Evolutionary conservation across 2,113 vertebrate genomes (phyloP).

Genomic region (Polypterus senegalus): DNA sequence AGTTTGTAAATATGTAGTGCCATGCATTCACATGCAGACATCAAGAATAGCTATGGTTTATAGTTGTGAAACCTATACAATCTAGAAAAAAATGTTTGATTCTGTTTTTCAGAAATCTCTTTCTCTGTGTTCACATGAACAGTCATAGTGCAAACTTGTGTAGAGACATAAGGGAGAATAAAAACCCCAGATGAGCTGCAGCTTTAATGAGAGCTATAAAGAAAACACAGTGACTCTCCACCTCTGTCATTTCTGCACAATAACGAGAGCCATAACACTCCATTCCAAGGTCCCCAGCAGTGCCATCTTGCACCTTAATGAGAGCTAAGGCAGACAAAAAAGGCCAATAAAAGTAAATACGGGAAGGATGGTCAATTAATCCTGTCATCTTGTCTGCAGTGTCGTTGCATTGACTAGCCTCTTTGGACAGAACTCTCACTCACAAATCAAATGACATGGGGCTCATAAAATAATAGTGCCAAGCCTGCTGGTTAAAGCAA

Average conservation of each 20-base stretch:
- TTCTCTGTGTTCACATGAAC: too few species aligned
- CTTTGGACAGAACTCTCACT: background rate
- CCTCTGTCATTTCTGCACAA: background rate
- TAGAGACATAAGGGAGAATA: too few species aligned
- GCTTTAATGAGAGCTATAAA: constrained; percentile 8
- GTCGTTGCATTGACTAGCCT: background rate
- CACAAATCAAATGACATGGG: background rate
- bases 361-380: background rate
- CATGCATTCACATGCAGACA: too few species aligned
- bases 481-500: background rate
- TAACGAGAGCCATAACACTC: constrained; percentile 1
- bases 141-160: too few species aligned
- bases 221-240: background rate
- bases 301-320: constrained; percentile 1
- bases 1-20: too few species aligned
- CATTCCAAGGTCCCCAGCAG: background rate
- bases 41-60: too few species aligned
- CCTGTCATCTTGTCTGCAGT: background rate
- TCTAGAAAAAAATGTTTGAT: too few species aligned
- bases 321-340: background rate
- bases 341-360: constrained; percentile 4
- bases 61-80: too few species aligned
- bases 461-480: background rate
- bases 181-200: too few species aligned
- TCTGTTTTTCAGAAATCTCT: too few species aligned